Base-by-base conservation (phyloP, 1,140 invertebrate genomes). In the Dufourea novaeangliae region DNA sequence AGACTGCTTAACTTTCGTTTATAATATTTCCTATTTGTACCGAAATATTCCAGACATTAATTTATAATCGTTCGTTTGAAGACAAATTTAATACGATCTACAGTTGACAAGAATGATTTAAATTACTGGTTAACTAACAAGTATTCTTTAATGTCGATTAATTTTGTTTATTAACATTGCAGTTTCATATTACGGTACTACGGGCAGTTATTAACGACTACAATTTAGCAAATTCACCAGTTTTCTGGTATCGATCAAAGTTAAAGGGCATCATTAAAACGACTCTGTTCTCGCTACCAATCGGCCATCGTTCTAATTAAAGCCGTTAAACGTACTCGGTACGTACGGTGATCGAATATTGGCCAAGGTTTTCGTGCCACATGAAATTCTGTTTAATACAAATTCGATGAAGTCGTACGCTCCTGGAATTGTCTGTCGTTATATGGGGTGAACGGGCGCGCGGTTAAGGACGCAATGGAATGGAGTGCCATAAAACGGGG, bases 231-330 rank as follows among this genome's bases (percentile, higher is more conserved):
- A 20, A 46, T 37, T 41, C 52, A 1, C n/a, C 14, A 34, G n/a
- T 54, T 29, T 10, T 22, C 17, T 17, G 7, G 27, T 41, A 27
- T 74, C 69, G 32, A 67, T 34, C 27, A 62, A 71, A 73, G 72
- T 39, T 37, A 27, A 50, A 56, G 73, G 80, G 82, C 64, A 78
- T 78, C 64, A 74, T 79, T 86, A 83, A 80, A 87, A 84, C 82
- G 74, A 50, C 61, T 25, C 59, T 52, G 52, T 73, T 68, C 80
- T 79, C 75, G 69, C 67, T 83, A 56, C 52, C 57, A 67, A 78
- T 71, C 50, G 46, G 44, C 71, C 34, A 71, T 77, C 64, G 68
- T 75, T 69, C 69, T 86, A 82, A 87, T 87, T 86, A 82, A 75
- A 74, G 50, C 64, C 37, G 72, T 82, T 82, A 85, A 85, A 76